Conservation (phyloP, 2,797 vertebrate species). For the Nasua narica region DNA sequence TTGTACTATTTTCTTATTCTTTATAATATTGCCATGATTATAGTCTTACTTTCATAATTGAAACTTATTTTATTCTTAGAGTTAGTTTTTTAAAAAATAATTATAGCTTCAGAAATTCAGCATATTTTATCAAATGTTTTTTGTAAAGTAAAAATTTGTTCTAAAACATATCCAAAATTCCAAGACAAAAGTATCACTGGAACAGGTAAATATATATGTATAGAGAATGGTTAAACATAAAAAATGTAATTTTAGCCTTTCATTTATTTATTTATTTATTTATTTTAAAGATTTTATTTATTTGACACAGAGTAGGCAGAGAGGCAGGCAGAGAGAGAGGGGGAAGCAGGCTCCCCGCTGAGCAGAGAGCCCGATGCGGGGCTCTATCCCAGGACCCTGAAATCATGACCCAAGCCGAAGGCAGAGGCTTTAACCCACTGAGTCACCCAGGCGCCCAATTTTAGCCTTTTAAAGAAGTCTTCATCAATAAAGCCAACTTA, state of each 20-base stretch:
- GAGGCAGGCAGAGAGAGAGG: too few species aligned
- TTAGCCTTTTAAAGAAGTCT: conserved; percentile 82
- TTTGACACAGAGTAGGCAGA: too few species aligned
- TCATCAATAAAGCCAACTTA: conserved; percentile 81
- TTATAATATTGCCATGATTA: not conserved
- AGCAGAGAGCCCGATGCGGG: too few species aligned
- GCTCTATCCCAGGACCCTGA: too few species aligned
- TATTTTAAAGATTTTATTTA: too few species aligned
- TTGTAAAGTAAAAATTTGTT: conserved; percentile 83
- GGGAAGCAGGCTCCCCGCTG: too few species aligned
- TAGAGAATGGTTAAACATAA: conserved; percentile 79
- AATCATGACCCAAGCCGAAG: too few species aligned
- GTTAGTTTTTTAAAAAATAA: not conserved
- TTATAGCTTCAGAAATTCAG: conserved; percentile 72
- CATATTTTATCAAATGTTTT: conserved; percentile 64
- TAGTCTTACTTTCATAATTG: not conserved
- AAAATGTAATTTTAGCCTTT: conserved; percentile 82
- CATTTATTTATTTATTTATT: too few species aligned
- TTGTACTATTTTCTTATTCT: not conserved
- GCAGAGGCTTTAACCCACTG: too few species aligned
- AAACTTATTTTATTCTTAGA: conserved; percentile 18
- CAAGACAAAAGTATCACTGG: conserved; percentile 80
- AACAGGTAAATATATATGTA: conserved; percentile 80
- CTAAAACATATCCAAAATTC: conserved; percentile 82
- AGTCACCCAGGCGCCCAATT: too few species aligned